Percentiles rank a stretch among this genome's conserved stretches.
phyloP scores from a whole-genome alignment of 2,113 vertebrate genomes.

The Alligator sinensis region DNA sequence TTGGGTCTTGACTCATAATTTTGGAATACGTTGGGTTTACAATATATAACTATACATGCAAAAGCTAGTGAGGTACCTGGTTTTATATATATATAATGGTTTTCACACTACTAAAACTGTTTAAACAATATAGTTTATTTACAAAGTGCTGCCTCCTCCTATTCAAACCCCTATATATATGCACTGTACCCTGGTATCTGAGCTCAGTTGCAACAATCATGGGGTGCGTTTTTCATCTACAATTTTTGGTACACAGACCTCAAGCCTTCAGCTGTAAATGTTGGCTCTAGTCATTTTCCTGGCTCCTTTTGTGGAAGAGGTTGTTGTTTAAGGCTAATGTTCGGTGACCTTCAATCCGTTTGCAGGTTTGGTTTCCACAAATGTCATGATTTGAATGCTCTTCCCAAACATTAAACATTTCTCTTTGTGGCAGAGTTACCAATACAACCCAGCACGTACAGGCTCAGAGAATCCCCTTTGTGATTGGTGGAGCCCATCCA shows the following conservation, averaged over 20 bases:
- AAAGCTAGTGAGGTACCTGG: neutral
- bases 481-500: too few species aligned
- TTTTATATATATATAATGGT: neutral
- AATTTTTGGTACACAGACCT: neutral
- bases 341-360: neutral
- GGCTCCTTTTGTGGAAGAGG: neutral
- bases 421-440: neutral
- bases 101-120: conserved; percentile 71
- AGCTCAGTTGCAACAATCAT: neutral
- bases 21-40: neutral
- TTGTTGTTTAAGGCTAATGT: too few species aligned
- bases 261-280: neutral
- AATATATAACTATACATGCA: neutral
- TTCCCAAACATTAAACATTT: neutral
- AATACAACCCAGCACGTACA: too few species aligned
- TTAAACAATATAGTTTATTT: conserved; percentile 74
- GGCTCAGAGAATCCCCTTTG: too few species aligned
- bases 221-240: neutral
- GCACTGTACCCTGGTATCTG: neutral
- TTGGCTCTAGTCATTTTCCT: neutral
- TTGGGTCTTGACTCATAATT: neutral
- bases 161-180: conserved; percentile 11
- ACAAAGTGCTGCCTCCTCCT: conserved; percentile 61
- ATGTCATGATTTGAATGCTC: neutral
- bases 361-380: neutral